A percentile compares a stretch with the other conserved stretches of the same genome.
phyloP scores from a whole-genome alignment of 2,797 vertebrate species.

The Thaleichthys pacificus region DNA sequence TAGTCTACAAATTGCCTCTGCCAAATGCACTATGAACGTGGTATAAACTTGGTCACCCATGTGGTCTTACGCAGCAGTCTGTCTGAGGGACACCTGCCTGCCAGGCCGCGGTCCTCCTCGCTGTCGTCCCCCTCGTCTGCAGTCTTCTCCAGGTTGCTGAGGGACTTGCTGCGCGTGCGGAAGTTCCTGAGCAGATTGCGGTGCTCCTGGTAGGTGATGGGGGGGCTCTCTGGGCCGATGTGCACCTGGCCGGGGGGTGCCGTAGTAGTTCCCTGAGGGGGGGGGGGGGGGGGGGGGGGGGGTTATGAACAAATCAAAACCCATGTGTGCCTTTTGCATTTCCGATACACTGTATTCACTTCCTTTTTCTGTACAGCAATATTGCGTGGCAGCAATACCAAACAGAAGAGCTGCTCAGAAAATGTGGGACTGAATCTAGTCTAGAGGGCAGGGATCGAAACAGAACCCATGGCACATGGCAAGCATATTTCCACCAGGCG shows the following conservation, averaged over 20 bases:
- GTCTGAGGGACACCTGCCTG: conserved; percentile 48
- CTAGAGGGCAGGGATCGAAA: background rate
- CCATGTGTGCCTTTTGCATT: background rate
- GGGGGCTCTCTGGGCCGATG: conserved; percentile 75
- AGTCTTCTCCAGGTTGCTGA: conserved; percentile 79
- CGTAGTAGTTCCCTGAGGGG: conserved; percentile 75
- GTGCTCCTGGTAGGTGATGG: conserved; percentile 78
- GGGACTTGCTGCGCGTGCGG: conserved; percentile 76
- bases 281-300: background rate
- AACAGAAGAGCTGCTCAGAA: background rate
- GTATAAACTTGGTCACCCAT: conserved; percentile 3
- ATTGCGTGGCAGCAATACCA: too few species aligned
- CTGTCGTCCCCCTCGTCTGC: conserved; percentile 77
- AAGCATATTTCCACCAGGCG: conserved; percentile 6
- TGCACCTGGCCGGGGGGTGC: conserved; percentile 77
- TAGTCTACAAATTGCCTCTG: background rate
- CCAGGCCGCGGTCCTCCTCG: conserved; percentile 72
- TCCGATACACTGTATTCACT: too few species aligned
- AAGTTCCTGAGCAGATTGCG: conserved; percentile 77
- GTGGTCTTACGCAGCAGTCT: background rate
- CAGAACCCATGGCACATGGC: conserved; percentile 17
- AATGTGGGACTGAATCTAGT: background rate
- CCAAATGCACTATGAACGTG: background rate
- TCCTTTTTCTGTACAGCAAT: too few species aligned
- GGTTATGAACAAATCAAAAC: too few species aligned